Percentiles rank a stretch among this genome's conserved stretches.
Evolutionary conservation across 2,113 vertebrate genomes (phyloP).

Genomic region (Podarcis cretensis): DNA sequence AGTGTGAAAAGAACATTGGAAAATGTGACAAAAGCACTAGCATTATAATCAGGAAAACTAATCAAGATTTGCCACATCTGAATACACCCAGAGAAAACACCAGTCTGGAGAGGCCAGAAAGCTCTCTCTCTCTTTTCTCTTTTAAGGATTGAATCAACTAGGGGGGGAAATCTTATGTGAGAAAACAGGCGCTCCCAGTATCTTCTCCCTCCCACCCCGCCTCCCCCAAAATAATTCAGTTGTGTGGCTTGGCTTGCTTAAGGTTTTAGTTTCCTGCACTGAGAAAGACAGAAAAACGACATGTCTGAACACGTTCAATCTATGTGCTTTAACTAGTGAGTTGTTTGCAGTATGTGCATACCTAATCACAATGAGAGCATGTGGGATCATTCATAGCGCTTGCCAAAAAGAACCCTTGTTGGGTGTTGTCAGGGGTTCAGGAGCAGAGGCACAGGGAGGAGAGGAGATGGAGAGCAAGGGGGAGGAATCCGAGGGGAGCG

Average conservation of each 20-base stretch:
- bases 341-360: not conserved
- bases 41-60: no score
- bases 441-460: no score
- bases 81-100: no score
- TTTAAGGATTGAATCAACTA: not conserved
- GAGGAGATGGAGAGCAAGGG: no score
- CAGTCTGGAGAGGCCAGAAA: not conserved
- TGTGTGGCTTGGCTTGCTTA: not conserved
- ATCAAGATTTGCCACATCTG: no score
- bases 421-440: no score
- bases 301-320: not conserved
- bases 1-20: no score
- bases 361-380: not conserved
- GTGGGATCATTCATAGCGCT: not conserved
- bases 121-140: not conserved
- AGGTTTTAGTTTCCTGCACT: no score
- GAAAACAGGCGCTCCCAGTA: not conserved
- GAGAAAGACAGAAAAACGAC: not conserved
- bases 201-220: not conserved
- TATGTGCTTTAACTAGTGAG: not conserved
- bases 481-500: no score
- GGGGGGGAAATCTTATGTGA: no score
- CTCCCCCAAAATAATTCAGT: not conserved
- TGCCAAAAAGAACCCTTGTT: slow-evolving; percentile 20
- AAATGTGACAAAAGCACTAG: no score